Percentiles rank a stretch among this genome's conserved stretches.
Evolutionary conservation across 2,888 invertebrate species (phyloP).

Genomic region (Steinernema hermaphroditum): DNA sequence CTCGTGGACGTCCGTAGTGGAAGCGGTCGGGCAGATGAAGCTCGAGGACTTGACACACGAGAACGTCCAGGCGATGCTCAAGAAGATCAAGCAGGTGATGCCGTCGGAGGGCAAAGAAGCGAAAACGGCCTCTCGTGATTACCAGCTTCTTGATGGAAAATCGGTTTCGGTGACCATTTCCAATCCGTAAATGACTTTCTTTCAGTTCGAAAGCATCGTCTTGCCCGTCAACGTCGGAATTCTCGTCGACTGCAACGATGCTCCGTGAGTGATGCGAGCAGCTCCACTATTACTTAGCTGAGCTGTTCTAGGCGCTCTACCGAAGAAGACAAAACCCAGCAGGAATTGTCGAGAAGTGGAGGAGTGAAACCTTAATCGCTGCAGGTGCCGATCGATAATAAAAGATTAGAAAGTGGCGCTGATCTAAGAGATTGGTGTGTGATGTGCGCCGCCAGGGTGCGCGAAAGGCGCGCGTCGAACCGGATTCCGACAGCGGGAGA

Average conservation of each 20-base stretch:
- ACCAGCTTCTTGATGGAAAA: not conserved
- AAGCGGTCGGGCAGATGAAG: not conserved
- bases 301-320: not conserved
- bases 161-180: not conserved
- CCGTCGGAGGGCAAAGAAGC: not conserved
- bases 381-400: not conserved
- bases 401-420: constrained; percentile 2
- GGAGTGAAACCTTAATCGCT: not conserved
- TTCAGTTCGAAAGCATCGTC: not conserved
- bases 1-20: too few species aligned
- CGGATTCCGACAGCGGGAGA: not conserved
- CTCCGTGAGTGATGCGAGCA: not conserved
- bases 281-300: not conserved
- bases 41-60: not conserved
- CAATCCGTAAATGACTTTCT: not conserved
- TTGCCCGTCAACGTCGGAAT: not conserved
- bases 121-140: not conserved
- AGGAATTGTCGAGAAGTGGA: not conserved
- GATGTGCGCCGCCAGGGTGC: not conserved
- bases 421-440: not conserved
- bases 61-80: not conserved
- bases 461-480: not conserved
- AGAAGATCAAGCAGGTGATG: not conserved
- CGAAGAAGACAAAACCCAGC: not conserved
- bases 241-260: not conserved